Conservation (phyloP, 2,888 invertebrate genomes). For the Pachycephus smyrnensis region DNA sequence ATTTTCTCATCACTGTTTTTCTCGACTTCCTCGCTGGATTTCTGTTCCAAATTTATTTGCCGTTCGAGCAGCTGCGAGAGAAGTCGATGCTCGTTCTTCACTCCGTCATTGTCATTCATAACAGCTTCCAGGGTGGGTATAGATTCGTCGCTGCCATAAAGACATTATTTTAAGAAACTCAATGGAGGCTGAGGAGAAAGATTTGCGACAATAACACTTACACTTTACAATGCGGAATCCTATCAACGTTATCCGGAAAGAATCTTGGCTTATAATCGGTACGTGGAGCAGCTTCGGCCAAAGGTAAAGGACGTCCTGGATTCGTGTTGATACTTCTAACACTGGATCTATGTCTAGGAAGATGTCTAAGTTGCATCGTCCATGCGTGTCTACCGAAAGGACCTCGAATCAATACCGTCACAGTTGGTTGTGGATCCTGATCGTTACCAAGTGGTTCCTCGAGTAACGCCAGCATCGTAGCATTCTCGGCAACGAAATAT, state of each 20-base stretch:
- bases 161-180: background rate
- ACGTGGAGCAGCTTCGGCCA: slow-evolving; percentile 77
- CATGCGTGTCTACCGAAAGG: slow-evolving; percentile 96
- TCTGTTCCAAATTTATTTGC: slow-evolving; percentile 72
- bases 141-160: slow-evolving; percentile 80
- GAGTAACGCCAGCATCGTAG: slow-evolving; percentile 86
- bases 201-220: slow-evolving; percentile 66
- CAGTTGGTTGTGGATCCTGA: slow-evolving; percentile 93
- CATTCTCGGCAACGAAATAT: slow-evolving; percentile 93
- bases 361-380: slow-evolving; percentile 89
- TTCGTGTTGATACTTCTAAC: slow-evolving; percentile 75
- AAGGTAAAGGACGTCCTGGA: slow-evolving; percentile 80
- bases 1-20: slow-evolving; percentile 67
- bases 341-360: slow-evolving; percentile 85
- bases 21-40: slow-evolving; percentile 62
- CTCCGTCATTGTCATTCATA: slow-evolving; percentile 70
- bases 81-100: slow-evolving; percentile 73
- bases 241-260: slow-evolving; percentile 84
- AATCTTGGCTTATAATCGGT: slow-evolving; percentile 79
- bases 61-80: slow-evolving; percentile 80
- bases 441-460: slow-evolving; percentile 95
- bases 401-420: slow-evolving; percentile 88
- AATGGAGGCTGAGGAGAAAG: background rate
- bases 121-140: slow-evolving; percentile 90
- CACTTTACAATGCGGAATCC: slow-evolving; percentile 85